Evolutionary conservation across 2,888 invertebrate genomes (phyloP), one percentile per base, ranked within the genome.

Genomic region (Nymphalis c-album): DNA sequence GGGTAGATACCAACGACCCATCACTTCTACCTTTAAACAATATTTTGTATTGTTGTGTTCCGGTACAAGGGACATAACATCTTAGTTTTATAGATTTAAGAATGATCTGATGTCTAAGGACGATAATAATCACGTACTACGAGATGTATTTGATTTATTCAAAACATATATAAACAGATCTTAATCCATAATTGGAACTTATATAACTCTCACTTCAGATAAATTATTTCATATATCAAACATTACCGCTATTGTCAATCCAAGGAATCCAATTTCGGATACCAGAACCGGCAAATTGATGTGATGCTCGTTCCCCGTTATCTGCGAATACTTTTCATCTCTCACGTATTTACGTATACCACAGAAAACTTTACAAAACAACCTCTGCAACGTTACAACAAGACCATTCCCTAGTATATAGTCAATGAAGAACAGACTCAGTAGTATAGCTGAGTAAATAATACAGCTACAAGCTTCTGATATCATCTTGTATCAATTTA

Each of bases 361-460:
- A 71, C 87, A 85, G 0, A 79, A 64, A 2, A 85, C 59, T 63
- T 80, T 85, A 63, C 88, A 87, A 45, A 83, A 74, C 0, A 76
- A 22, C 51, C 67, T 81, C 47, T 80, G 81, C 6, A 81, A 75
- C 65, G 83, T 75, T 8, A 84, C 82, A 4, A 86, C 75, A 46
- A 88, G 80, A 0, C 88, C 90, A 75, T 88, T 85, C 2, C 89
- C 91, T 2, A 90, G 67, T 6, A 79, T 26, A 50, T 83, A 84
- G 67, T 90, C 89, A 0, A 88, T 67, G 6, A 81, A 18, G n/a
- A 89, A 77, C 0, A 90, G 73, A 58, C 83, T 83, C 0, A 84
- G 16, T 6, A 89, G 74, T 22, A 84, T 77, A 4, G 71, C 65
- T 0, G 78, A 75, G 57, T 83, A 85, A 1, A 84, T 18, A 1